These are phyloP conservation scores for Elephas maximus DNA, from an alignment of 2,113 vertebrate genomes.

Conservation along the genomic window DNA sequence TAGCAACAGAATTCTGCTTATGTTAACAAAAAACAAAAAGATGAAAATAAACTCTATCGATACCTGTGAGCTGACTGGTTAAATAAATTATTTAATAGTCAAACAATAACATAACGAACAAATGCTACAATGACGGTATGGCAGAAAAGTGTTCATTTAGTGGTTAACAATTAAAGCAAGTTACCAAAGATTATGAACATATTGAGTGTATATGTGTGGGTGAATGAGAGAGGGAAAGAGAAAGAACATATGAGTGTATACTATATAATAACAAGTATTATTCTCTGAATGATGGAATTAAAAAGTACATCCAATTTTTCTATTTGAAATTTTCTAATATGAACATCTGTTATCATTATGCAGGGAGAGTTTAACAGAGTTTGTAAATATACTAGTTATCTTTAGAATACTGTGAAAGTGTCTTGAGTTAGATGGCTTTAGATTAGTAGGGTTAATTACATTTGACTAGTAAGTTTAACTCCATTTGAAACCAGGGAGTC, in stretches of 20 bases:
- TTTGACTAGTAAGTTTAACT: neutral
- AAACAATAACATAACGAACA: slow-evolving; percentile 17
- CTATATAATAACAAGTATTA: neutral
- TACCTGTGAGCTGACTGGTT: neutral
- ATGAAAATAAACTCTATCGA: slow-evolving; percentile 1
- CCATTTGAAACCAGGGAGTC: neutral
- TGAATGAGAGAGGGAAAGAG: neutral
- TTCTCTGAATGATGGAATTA: neutral
- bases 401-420: slow-evolving; percentile 26
- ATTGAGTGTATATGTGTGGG: neutral
- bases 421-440: neutral
- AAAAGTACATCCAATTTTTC: neutral
- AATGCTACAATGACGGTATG: slow-evolving; percentile 7
- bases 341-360: neutral
- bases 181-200: slow-evolving; percentile 41
- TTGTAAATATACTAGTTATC: neutral
- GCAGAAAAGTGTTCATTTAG: slow-evolving; percentile 9
- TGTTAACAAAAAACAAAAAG: neutral
- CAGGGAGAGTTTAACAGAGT: neutral
- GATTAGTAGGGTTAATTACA: neutral
- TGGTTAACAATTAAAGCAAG: slow-evolving; percentile 28
- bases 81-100: slow-evolving; percentile 12
- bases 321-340: slow-evolving; percentile 33
- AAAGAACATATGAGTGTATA: neutral
- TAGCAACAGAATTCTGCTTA: slow-evolving; percentile 36